Evolutionary conservation across 1,140 invertebrate genomes (phyloP), one percentile per base, ranked within the genome.

Genomic region (Orchesella cincta): DNA sequence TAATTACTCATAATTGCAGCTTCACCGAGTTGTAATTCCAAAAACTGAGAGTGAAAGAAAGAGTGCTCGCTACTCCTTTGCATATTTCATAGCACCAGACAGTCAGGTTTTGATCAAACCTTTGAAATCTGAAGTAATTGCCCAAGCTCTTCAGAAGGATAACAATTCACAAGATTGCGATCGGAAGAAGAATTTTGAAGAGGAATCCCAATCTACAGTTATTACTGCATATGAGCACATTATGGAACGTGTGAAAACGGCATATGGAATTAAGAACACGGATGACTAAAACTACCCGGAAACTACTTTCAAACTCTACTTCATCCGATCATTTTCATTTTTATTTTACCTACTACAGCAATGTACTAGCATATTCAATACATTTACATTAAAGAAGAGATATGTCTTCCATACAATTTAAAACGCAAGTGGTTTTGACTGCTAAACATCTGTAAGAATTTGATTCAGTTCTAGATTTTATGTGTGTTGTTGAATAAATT

Each of bases 71-170:
- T 73, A 75, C n/a, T 78, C 77, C 1, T 26, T 78, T 26, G 62
- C 57, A 1, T 78, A 71, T 39, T 78, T 78, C 52, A 39, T 78
- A 20, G 33, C 36, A 3, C 77, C 77, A 1, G 77, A 78, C 29
- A 57, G 74, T 71, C 26, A 35, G 18, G 52, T 46, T 1, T 1
- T 36, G 3, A 72, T 78, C 57, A 18, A 36, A 46, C 75, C 75
- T 23, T 23, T 76, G 28, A 89, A 51, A 28, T 76, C 75, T 2
- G 31, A 35, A 70, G 20, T 75, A 18, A n/a, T 76, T 34, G 16
- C 35, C 20, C 31, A 67, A 67, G 23, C 23, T 14, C 20, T 14
- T 18, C 39, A 39, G 33, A 67, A 31, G 14, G 3, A 14, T 67
- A 8, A 8, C 23, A 35, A 52, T 18, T 71, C 12, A 67, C 14